Conservation (phyloP, 2,113 vertebrate genomes). For the Nymphicus hollandicus region DNA sequence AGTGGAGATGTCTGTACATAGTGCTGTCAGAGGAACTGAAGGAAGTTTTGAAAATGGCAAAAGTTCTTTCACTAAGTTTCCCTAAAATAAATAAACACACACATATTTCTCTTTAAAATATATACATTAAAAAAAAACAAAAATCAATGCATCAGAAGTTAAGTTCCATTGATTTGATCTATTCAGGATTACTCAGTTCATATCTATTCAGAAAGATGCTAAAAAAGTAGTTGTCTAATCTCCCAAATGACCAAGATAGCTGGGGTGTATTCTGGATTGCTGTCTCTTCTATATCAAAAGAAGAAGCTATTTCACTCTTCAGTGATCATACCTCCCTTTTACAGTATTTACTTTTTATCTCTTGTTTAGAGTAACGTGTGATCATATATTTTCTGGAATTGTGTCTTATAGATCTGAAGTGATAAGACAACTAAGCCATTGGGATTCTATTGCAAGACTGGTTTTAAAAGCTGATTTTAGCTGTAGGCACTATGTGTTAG, state of each 20-base stretch:
- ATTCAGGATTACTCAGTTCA: not conserved
- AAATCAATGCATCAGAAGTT: not conserved
- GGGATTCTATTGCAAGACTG: not conserved
- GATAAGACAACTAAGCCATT: not conserved
- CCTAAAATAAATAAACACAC: constrained; percentile 44
- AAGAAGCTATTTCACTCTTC: not conserved
- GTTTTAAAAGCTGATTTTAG: not conserved
- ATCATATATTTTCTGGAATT: not conserved
- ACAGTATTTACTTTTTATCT: not conserved
- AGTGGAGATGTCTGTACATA: constrained; percentile 54
- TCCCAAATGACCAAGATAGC: not conserved
- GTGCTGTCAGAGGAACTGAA: constrained; percentile 65
- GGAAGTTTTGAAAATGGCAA: constrained; percentile 68
- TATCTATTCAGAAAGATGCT: not conserved
- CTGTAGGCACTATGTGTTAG: not conserved
- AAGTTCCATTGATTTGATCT: not conserved
- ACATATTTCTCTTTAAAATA: not conserved
- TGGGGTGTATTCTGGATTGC: not conserved
- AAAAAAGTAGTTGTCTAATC: not conserved
- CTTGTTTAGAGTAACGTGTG: not conserved
- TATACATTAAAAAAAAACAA: not conserved
- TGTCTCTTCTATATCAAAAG: not conserved
- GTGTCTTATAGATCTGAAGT: not conserved
- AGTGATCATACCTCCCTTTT: not conserved
- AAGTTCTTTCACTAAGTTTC: constrained; percentile 68